phyloP scores from a whole-genome alignment of 2,888 invertebrate genomes.

The Drosophila planitibia region DNA sequence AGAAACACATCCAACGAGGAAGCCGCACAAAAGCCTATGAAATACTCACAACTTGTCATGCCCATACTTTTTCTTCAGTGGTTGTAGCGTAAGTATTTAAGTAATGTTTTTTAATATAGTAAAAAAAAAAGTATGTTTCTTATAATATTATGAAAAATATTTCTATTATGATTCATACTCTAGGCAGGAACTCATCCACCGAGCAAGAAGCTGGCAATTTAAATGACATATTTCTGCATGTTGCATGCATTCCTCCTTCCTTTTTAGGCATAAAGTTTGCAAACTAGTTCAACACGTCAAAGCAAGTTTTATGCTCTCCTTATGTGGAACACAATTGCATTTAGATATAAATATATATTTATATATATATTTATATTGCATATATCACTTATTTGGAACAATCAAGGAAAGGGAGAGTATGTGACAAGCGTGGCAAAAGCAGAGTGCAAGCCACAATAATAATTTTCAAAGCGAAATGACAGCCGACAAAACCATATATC shows the following conservation, averaged over 20 bases:
- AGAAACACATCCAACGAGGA: not conserved
- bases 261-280: not conserved
- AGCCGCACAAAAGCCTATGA: not conserved
- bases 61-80: not conserved
- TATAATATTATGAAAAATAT: not conserved
- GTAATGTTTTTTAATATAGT: not conserved
- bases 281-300: conserved; percentile 2
- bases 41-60: conserved; percentile 1
- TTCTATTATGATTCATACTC: not conserved
- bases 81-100: not conserved
- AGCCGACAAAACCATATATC: conserved; percentile 84
- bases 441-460: conserved; percentile 69
- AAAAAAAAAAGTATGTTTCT: not conserved
- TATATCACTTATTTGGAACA: not conserved
- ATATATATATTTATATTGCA: not conserved
- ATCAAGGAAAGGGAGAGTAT: conserved; percentile 19
- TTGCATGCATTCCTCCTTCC: not conserved
- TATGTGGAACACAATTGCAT: conserved; percentile 12
- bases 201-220: not conserved
- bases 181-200: not conserved
- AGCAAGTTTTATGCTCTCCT: conserved; percentile 2
- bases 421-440: conserved; percentile 31
- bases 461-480: conserved; percentile 80
- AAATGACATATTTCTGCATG: not conserved
- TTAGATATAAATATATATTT: not conserved